Base-by-base conservation (phyloP, 2,888 invertebrate species). In the Sinodicranocentrus sp. region DNA sequence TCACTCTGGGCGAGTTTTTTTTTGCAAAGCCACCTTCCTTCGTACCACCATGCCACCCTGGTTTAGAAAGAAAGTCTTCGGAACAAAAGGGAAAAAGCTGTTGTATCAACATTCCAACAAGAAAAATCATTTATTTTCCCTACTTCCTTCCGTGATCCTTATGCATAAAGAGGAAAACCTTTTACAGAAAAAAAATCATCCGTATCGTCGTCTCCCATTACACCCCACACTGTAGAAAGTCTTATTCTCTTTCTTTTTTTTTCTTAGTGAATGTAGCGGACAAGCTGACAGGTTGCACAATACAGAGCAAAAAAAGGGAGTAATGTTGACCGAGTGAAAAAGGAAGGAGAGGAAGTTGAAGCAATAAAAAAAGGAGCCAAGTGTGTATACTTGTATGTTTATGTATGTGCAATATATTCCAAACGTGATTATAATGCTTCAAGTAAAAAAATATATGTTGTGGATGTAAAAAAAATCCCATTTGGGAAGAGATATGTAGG, bases 231-330 rank as follows among this genome's bases (percentile, higher is more conserved):
- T n/a, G 21, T 21, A 48, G 13, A 8, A 25, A 59, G 59, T 21
- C 52, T 25, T 59, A 19, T 54, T 52, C 23, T 3, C 25, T 21
- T 26, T 3, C 25, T 21, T 8, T 21, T 54, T 54, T 54, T 21
- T 52, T 26, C 25, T 59, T 26, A 19, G 6, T 52, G 23, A 13
- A 59, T 59, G 26, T 26, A 25, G 59, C 59, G 2, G 63, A 63
- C 63, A 63, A 63, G 63, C 28, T 63, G 63, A 63, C 63, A 63
- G 63, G 63, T 63, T 63, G 63, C 63, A 63, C 63, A 63, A 63
- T n/a, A n/a, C n/a, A 59, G 33, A 63, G 63, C 33, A 63, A 15
- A 33, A 63, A 63, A 63, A 63, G 33, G 33, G 63, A 63, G 15
- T 33, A 63, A 15, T 28, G 63, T 63, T 63, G 63, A 63, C 63